Evolutionary conservation across 1,140 invertebrate genomes (phyloP).

Genomic region (Philopotamus ludificatus): DNA sequence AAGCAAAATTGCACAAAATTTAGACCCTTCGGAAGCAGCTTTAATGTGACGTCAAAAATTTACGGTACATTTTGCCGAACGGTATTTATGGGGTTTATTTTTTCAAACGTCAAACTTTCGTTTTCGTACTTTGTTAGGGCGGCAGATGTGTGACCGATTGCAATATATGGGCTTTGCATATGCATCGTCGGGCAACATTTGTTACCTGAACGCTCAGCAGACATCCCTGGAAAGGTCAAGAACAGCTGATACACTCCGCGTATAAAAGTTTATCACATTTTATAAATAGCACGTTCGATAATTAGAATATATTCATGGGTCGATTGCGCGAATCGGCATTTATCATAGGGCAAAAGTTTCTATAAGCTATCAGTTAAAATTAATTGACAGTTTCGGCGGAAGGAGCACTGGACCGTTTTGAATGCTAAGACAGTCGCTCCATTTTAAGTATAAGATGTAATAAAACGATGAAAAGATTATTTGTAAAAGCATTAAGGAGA

Average conservation of each 20-base stretch:
- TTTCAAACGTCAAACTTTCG: conserved; percentile 28
- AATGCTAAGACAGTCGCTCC: conserved; percentile 14
- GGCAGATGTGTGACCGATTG: conserved; percentile 40
- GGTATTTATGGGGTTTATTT: conserved; percentile 8
- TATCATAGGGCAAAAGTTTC: neutral
- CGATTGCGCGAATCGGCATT: too few relatives aligned
- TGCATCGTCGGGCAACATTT: neutral
- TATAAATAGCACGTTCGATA: too few relatives aligned
- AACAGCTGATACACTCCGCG: conserved; percentile 20
- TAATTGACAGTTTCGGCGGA: conserved; percentile 20
- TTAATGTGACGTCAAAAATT: neutral
- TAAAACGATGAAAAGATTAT: conserved; percentile 15
- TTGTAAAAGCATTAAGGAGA: conserved; percentile 6
- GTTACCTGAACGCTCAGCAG: neutral
- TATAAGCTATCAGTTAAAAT: conserved; percentile 9
- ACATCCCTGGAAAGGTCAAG: conserved; percentile 1
- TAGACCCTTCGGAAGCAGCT: neutral
- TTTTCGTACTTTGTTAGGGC: conserved; percentile 18
- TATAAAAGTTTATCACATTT: too few relatives aligned
- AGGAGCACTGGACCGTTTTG: conserved; percentile 9
- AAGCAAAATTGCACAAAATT: conserved; percentile 1
- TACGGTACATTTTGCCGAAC: conserved; percentile 20
- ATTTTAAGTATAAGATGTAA: conserved; percentile 4
- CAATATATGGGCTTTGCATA: conserved; percentile 14
- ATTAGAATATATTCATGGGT: too few relatives aligned